Percentiles rank a stretch among this genome's conserved stretches.
Conservation (phyloP, 2,888 invertebrate species). For the Acleris cristana region DNA sequence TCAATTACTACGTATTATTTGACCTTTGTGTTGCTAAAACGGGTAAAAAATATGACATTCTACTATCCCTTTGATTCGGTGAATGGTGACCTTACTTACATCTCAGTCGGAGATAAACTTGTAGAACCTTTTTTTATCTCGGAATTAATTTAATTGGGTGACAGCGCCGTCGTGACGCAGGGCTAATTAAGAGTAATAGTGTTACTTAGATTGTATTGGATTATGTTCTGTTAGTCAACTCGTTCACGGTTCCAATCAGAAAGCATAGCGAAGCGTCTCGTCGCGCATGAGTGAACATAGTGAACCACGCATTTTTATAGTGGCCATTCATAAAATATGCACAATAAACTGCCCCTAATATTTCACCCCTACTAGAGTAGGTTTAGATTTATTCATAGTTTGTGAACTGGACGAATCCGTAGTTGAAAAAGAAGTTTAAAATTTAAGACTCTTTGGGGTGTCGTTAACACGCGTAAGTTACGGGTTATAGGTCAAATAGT, state of each 20-base stretch:
- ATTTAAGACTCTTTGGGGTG: conserved; percentile 3
- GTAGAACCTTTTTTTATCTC: conserved; percentile 20
- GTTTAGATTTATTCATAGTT: background rate
- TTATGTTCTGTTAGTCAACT: conserved; percentile 27
- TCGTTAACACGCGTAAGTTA: conserved; percentile 13
- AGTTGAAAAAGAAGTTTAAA: conserved; percentile 6
- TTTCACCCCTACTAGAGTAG: background rate
- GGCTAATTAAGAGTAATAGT: conserved; percentile 27
- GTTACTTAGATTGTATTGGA: conserved; percentile 19
- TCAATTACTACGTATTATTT: conserved; percentile 9
- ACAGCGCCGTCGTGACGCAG: conserved; percentile 13
- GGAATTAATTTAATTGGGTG: conserved; percentile 26
- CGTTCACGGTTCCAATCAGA: conserved; percentile 4
- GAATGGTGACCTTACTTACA: conserved; percentile 34
- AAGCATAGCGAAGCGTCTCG: background rate
- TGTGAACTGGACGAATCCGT: background rate
- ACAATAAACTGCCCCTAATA: conserved; percentile 4
- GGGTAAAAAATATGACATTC: conserved; percentile 25
- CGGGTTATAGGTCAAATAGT: background rate
- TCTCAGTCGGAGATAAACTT: conserved; percentile 24
- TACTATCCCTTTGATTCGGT: conserved; percentile 26
- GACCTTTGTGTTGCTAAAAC: conserved; percentile 19
- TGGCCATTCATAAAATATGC: background rate
- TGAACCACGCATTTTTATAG: conserved; percentile 3
- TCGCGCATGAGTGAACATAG: conserved; percentile 8